Evolutionary conservation across 2,888 invertebrate genomes (phyloP).

Genomic region (Nephrotoma flavescens): DNA sequence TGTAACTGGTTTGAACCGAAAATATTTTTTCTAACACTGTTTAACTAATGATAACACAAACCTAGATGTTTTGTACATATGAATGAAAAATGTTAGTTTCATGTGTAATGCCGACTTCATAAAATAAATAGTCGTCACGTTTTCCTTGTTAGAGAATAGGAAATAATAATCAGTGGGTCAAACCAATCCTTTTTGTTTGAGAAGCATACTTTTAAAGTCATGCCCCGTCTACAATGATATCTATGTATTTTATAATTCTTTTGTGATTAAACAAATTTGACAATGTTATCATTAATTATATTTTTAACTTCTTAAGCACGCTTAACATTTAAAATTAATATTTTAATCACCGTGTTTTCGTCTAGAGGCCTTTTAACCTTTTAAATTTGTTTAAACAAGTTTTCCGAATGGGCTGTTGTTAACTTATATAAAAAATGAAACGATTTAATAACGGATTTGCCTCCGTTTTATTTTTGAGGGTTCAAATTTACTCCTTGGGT

Average conservation of each 20-base stretch:
- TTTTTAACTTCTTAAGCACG: no score
- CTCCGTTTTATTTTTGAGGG: no score
- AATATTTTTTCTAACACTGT: not conserved
- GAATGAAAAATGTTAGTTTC: not conserved
- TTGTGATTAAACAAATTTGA: not conserved
- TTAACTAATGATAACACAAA: not conserved
- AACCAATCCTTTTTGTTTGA: not conserved
- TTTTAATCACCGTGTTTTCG: no score
- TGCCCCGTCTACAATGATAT: not conserved
- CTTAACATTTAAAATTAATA: no score
- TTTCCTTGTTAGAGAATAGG: not conserved
- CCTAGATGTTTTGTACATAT: not conserved
- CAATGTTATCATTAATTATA: no score
- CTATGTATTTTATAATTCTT: not conserved
- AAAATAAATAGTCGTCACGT: not conserved
- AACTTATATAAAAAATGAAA: no score
- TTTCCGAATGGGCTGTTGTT: no score
- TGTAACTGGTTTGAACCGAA: not conserved
- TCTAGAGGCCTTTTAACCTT: no score
- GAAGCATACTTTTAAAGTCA: not conserved
- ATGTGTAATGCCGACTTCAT: not conserved
- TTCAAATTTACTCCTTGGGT: no score
- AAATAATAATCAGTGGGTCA: not conserved
- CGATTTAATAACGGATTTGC: no score
- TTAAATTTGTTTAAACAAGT: no score